These are phyloP conservation scores for Choloepus hoffmanni DNA, from an alignment of 2,113 vertebrate genomes.

Conservation along the genomic window DNA sequence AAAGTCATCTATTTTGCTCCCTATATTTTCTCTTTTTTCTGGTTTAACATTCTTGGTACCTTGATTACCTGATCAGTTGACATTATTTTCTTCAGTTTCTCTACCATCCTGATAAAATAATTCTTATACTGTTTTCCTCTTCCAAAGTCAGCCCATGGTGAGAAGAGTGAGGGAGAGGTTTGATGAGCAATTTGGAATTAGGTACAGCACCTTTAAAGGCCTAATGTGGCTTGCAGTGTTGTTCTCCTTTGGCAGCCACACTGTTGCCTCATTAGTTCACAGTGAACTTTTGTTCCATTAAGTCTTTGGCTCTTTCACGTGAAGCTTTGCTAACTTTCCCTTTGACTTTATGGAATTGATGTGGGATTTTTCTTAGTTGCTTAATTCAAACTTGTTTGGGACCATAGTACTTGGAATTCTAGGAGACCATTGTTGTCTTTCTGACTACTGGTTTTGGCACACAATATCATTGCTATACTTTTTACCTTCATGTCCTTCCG, in stretches of 20 bases:
- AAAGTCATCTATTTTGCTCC: neutral
- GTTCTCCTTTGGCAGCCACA: neutral
- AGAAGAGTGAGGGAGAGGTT: neutral
- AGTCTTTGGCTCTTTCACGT: neutral
- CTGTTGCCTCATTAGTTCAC: neutral
- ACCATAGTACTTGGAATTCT: neutral
- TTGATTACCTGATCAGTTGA: neutral
- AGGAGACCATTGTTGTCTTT: neutral
- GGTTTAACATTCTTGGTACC: neutral
- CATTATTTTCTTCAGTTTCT: constrained; percentile 18
- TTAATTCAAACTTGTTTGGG: constrained; percentile 7
- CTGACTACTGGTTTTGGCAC: constrained; percentile 35
- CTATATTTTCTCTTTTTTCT: neutral
- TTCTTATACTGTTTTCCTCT: neutral
- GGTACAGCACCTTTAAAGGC: neutral
- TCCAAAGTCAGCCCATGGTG: neutral
- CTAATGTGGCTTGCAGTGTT: neutral
- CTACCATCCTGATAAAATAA: neutral
- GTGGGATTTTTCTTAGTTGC: neutral
- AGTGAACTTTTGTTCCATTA: neutral
- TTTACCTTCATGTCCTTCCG: constrained; percentile 27
- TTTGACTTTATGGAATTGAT: neutral
- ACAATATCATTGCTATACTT: neutral
- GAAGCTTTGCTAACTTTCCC: constrained; percentile 16
- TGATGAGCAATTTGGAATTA: neutral